Percentiles rank a stretch among this genome's conserved stretches.
phyloP scores from a whole-genome alignment of 2,113 vertebrate genomes.

The Oncorhynchus clarkii region DNA sequence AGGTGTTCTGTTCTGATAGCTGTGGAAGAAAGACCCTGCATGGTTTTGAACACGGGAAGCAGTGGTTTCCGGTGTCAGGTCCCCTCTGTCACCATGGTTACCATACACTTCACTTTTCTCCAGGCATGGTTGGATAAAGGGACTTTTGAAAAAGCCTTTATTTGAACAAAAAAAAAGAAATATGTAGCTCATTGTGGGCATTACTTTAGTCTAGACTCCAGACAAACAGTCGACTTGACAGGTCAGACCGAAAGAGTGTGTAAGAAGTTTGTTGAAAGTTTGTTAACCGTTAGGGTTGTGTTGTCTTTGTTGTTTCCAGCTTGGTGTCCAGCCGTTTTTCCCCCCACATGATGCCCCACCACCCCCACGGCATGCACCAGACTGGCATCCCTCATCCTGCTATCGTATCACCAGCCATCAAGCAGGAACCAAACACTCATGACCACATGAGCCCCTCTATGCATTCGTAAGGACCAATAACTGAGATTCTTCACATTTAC shows the following conservation, averaged over 20 bases:
- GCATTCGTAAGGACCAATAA: conserved; percentile 80
- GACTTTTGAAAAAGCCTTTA: conserved; percentile 70
- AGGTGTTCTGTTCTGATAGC: conserved; percentile 59
- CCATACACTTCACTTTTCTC: conserved; percentile 68
- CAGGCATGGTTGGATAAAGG: conserved; percentile 64
- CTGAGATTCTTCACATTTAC: too few species aligned
- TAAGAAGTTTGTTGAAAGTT: conserved; percentile 23
- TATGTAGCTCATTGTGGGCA: conserved; percentile 49
- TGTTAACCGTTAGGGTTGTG: not conserved
- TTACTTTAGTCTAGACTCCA: conserved; percentile 57
- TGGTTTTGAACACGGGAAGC: conserved; percentile 57
- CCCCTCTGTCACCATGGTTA: conserved; percentile 61
- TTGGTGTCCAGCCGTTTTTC: conserved; percentile 96
- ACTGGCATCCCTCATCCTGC: conserved; percentile 96
- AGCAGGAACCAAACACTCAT: conserved; percentile 87
- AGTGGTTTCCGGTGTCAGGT: conserved; percentile 69
- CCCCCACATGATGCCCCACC: conserved; percentile 89
- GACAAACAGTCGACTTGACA: conserved; percentile 30
- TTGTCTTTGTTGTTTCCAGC: conserved; percentile 59
- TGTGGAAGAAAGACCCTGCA: conserved; percentile 48
- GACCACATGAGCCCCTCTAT: conserved; percentile 79
- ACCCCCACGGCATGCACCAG: conserved; percentile 86
- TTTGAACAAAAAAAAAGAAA: conserved; percentile 57
- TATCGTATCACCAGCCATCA: conserved; percentile 92
- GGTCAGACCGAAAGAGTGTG: conserved; percentile 4